Conservation (phyloP, 1,140 invertebrate genomes). For the Aphelenchoides besseyi region DNA sequence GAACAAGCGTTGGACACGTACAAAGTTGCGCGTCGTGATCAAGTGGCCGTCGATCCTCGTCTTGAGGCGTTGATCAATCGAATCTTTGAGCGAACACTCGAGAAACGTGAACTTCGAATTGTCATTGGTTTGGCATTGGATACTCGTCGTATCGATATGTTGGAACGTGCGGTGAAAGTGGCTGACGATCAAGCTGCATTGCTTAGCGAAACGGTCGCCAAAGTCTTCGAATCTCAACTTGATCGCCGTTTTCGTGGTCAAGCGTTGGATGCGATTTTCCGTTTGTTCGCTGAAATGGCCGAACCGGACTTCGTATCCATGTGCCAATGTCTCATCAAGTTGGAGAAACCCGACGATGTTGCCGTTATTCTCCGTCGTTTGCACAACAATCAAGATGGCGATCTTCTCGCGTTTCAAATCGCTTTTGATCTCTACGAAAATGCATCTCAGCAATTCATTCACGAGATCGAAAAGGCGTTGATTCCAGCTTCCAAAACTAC, state of each 20-base stretch:
- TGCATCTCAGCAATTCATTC: slow-evolving; percentile 93
- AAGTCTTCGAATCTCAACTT: slow-evolving; percentile 51
- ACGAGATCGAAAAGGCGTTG: slow-evolving; percentile 78
- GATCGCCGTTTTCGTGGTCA: slow-evolving; percentile 45
- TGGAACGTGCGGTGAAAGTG: slow-evolving; percentile 48
- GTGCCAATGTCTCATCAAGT: slow-evolving; percentile 56
- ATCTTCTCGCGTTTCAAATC: slow-evolving; percentile 95
- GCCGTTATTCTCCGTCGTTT: slow-evolving; percentile 50
- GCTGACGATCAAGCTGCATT: slow-evolving; percentile 45
- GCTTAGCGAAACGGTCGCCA: slow-evolving; percentile 51
- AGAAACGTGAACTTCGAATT: slow-evolving; percentile 44
- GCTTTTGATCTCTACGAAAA: slow-evolving; percentile 98
- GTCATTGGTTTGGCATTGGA: slow-evolving; percentile 57
- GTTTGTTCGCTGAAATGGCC: slow-evolving; percentile 43
- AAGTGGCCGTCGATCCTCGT: slow-evolving; percentile 73
- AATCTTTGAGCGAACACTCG: slow-evolving; percentile 78
- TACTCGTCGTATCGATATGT: slow-evolving; percentile 57
- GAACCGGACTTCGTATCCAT: slow-evolving; percentile 53
- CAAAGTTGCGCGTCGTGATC: slow-evolving; percentile 40
- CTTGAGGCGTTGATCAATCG: slow-evolving; percentile 89
- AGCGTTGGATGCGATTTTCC: slow-evolving; percentile 45
- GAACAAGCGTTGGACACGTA: slow-evolving; percentile 66
- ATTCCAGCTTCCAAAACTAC: slow-evolving; percentile 62
- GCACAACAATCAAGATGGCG: slow-evolving; percentile 64
- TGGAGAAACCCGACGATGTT: slow-evolving; percentile 52